These are phyloP conservation scores for Tragelaphus eurycerus DNA, from an alignment of 2,797 vertebrate genomes.

Conservation along the genomic window DNA sequence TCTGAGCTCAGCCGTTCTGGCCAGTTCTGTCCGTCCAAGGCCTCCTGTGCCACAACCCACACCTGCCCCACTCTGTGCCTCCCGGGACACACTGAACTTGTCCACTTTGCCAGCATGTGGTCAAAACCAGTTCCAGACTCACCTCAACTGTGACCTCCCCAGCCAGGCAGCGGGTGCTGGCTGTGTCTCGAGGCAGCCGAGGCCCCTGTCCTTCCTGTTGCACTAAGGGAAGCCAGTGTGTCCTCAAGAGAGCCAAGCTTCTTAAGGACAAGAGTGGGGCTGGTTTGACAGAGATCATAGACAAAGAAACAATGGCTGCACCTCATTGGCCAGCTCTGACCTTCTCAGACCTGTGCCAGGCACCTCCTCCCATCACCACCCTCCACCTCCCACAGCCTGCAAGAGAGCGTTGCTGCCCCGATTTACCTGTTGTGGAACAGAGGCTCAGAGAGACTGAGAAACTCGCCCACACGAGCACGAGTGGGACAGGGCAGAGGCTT, in stretches of 20 bases:
- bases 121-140: not conserved
- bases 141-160: fast-evolving
- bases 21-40: not conserved
- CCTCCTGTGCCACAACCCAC: fast-evolving
- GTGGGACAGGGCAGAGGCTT: not conserved
- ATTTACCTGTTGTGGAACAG: not conserved
- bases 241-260: not conserved
- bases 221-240: not conserved
- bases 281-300: not conserved
- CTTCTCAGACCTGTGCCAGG: not conserved
- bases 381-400: not conserved
- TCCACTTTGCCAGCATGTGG: not conserved
- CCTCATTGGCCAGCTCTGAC: not conserved
- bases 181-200: too few species aligned
- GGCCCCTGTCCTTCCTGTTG: not conserved
- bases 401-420: not conserved
- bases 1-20: not conserved
- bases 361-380: fast-evolving
- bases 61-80: fast-evolving
- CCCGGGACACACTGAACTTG: too few species aligned
- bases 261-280: not conserved
- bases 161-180: not conserved
- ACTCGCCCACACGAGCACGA: fast-evolving
- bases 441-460: not conserved
- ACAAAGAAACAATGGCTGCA: not conserved